These are phyloP conservation scores for Aptenodytes patagonicus DNA, from an alignment of 2,113 vertebrate genomes.

Conservation along the genomic window DNA sequence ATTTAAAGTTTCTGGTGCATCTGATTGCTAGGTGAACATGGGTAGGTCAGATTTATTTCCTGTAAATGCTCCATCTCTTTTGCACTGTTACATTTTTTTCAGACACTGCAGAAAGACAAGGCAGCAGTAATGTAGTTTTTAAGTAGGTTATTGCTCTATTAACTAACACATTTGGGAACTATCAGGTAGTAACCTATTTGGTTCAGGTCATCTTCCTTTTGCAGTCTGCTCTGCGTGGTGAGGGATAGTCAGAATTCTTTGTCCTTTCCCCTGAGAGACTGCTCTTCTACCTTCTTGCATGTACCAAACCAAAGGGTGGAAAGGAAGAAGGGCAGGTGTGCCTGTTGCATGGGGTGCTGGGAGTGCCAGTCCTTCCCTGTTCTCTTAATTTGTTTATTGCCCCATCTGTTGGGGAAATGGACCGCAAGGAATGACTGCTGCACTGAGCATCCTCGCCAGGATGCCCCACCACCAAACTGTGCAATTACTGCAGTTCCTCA, in stretches of 20 bases:
- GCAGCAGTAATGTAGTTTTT: not conserved
- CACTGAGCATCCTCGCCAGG: not conserved
- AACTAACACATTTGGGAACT: conserved; percentile 21
- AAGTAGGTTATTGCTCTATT: conserved; percentile 57
- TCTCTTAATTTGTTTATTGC: not conserved
- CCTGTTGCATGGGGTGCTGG: not conserved
- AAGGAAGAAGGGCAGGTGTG: not conserved
- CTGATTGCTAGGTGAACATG: not conserved
- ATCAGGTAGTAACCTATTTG: conserved; percentile 8
- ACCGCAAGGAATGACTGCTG: not conserved
- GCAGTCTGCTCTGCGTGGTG: not conserved
- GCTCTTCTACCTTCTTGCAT: not conserved
- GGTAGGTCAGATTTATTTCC: not conserved
- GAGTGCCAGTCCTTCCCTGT: not conserved
- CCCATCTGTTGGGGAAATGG: not conserved
- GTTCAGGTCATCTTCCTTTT: conserved; percentile 37
- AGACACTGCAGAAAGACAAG: not conserved
- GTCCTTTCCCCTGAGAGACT: not conserved
- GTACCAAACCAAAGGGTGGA: not conserved
- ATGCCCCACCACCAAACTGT: not conserved
- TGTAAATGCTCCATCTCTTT: not conserved
- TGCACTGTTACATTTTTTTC: not conserved
- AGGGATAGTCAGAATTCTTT: not conserved
- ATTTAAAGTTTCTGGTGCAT: not conserved
- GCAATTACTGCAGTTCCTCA: not conserved